Evolutionary conservation across 2,113 vertebrate genomes (phyloP).

Genomic region (Loxodonta africana): DNA sequence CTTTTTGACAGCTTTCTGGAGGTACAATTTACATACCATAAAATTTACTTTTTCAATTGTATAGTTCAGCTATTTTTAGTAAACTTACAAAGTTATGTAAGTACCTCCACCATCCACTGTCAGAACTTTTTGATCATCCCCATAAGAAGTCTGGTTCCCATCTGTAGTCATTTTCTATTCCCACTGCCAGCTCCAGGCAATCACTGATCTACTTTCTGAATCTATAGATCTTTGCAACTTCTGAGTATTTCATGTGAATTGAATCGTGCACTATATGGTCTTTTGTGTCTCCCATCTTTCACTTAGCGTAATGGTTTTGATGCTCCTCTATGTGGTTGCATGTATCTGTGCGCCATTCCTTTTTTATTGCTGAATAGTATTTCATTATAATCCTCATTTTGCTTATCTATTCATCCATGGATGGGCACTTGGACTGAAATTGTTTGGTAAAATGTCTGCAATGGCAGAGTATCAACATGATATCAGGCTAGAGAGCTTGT

Average conservation of each 20-base stretch:
- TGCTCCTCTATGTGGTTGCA: rapidly evolving
- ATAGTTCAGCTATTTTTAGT: neutral
- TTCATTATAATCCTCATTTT: neutral
- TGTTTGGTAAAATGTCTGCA: neutral
- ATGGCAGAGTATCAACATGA: neutral
- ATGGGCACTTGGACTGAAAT: neutral
- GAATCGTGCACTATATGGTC: rapidly evolving
- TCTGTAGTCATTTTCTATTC: neutral
- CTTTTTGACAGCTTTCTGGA: neutral
- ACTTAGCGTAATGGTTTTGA: neutral
- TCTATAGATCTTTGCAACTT: neutral
- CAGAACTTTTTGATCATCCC: neutral
- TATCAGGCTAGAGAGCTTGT: neutral
- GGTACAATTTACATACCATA: neutral
- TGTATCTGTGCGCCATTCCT: rapidly evolving
- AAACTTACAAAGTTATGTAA: too few species aligned
- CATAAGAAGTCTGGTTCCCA: neutral
- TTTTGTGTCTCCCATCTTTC: neutral
- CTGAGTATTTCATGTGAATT: neutral
- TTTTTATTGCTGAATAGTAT: neutral
- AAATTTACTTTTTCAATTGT: neutral
- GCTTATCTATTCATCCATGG: neutral
- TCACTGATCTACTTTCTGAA: neutral
- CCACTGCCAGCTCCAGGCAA: neutral
- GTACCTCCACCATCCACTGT: too few species aligned